Percentiles rank a stretch among this genome's conserved stretches.
phyloP scores from a whole-genome alignment of 2,888 invertebrate species.

The Elmis aenea region DNA sequence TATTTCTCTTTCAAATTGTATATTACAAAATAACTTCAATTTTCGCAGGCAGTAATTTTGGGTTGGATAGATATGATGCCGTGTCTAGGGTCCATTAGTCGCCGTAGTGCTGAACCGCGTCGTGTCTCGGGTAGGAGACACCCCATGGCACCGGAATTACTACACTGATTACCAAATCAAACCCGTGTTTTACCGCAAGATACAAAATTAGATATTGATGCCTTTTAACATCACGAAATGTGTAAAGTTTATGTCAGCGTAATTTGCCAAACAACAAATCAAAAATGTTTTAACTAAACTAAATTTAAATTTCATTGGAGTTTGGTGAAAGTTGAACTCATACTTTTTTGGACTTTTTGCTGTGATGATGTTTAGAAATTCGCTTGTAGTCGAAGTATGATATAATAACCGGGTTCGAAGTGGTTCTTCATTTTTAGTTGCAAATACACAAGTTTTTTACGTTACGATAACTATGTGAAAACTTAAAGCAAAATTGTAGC shows the following conservation, averaged over 20 bases:
- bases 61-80: constrained; percentile 34
- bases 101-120: constrained; percentile 25
- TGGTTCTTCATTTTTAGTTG: no score
- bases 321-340: no score
- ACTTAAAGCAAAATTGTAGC: no score
- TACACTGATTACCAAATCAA: constrained; percentile 43
- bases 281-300: constrained; percentile 2
- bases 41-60: constrained; percentile 43
- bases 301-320: no score
- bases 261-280: constrained; percentile 1
- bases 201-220: constrained; percentile 29
- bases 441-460: no score
- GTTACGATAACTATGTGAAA: no score
- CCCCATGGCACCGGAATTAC: constrained; percentile 47
- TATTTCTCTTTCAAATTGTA: constrained; percentile 24
- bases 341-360: no score
- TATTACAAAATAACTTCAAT: constrained; percentile 38
- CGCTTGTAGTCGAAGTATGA: no score
- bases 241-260: background rate
- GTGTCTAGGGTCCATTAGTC: constrained; percentile 39
- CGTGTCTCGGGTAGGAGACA: constrained; percentile 39
- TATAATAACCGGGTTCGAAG: no score
- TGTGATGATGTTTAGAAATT: no score
- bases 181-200: constrained; percentile 38
- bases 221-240: constrained; percentile 15